These are phyloP conservation scores for Poliocrania exsul DNA, from an alignment of 2,797 vertebrate genomes.

Conservation along the genomic window DNA sequence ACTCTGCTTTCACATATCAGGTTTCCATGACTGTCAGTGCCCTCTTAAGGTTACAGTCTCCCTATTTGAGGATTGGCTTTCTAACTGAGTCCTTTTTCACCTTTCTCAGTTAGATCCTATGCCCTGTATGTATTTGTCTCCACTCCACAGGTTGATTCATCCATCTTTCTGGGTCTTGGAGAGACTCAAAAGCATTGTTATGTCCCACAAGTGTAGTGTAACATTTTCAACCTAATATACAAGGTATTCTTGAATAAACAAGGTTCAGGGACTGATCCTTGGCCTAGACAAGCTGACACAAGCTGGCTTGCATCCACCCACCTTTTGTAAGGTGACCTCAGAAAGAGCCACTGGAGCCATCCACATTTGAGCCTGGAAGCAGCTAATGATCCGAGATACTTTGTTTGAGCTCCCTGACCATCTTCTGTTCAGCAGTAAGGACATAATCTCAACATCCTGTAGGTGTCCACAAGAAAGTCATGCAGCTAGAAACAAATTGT, in stretches of 20 bases:
- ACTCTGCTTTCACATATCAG: neutral
- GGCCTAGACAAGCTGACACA: neutral
- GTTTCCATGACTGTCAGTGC: neutral
- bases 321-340: neutral
- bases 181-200: neutral
- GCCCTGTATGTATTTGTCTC: neutral
- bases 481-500: neutral
- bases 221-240: neutral
- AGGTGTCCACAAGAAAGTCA: neutral
- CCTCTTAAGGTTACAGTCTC: neutral
- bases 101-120: neutral
- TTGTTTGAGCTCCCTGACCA: neutral
- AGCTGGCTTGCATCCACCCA: neutral
- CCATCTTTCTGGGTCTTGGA: neutral
- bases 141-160: neutral
- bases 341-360: neutral
- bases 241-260: neutral
- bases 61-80: neutral
- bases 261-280: neutral
- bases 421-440: neutral
- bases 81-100: neutral
- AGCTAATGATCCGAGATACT: fast-evolving
- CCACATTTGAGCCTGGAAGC: neutral
- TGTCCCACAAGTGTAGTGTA: neutral
- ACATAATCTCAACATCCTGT: neutral